Base-by-base conservation (phyloP, 2,113 vertebrate genomes). In the Electrona antarctica region DNA sequence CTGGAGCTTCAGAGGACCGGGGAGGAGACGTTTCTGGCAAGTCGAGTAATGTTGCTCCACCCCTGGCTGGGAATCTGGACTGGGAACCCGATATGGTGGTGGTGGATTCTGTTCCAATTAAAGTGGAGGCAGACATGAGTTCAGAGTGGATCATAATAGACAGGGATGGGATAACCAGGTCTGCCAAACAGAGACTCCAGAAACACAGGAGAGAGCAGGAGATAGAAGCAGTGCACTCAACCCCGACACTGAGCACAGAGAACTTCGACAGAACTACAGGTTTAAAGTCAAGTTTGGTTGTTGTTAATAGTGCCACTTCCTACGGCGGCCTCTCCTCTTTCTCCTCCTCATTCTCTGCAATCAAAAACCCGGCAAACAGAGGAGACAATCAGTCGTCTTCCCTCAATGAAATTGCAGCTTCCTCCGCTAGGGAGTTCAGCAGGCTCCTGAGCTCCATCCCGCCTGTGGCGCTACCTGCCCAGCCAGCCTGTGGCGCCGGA, bases 1-100 rank as follows among this genome's bases (percentile, higher is more conserved):
- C 46, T 21, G 51, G 7, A 60, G 10, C 14, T 57, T 7, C 50
- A 76, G 15, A 71, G 78, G 47, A 73, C 73, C 9, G 83, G 79
- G 64, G 73, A 72, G 41, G 78, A 72, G 73, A 51, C 50, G 62
- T 29, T 73, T 46, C 76, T 68, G 49, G n/a, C n/a, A n/a, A n/a
- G n/a, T n/a, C n/a, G 60, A 54, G 52, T 14, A 14, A 45, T 14
- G 64, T 55, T 1, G 50, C 55, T 7, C 28, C 70, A 6, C 8
- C 14, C 21, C 8, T 66, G 14, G 56, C 47, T 13, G 55, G 15
- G 8, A 63, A 60, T 61, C 6, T 52, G 33, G 49, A 57, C 60
- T 72, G 70, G 48, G 72, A 73, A 14, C 50, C 79, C 11, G 63
- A 64, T 51, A 76, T 75, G 15, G 55, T 62, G 28, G 29, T 71